Evolutionary conservation across 2,797 vertebrate species (phyloP).

Genomic region (Gymnocypris eckloni): DNA sequence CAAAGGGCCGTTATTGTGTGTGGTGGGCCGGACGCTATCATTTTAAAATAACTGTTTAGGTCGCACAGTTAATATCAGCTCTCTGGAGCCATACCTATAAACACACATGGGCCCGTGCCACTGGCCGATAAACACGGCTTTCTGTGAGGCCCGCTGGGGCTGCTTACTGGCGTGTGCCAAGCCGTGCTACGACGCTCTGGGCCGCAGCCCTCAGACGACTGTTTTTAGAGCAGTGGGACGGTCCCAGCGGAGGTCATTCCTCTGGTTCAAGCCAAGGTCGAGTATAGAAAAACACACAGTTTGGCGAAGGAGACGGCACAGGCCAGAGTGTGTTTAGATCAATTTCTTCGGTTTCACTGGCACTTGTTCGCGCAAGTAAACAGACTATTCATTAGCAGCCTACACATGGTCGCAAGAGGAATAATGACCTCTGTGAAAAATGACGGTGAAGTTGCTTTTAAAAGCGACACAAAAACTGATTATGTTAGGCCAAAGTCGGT

Average conservation of each 20-base stretch:
- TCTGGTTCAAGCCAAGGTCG: conserved; percentile 63
- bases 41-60: conserved; percentile 45
- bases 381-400: conserved; percentile 57
- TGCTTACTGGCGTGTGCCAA: conserved; percentile 48
- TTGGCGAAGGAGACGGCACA: conserved; percentile 52
- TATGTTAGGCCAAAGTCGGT: not conserved
- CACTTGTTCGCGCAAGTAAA: conserved; percentile 66
- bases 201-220: conserved; percentile 17
- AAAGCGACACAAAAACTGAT: conserved; percentile 18
- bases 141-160: conserved; percentile 65
- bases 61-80: conserved; percentile 65
- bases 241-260: conserved; percentile 61
- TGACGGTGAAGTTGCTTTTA: not conserved
- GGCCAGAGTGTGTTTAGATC: conserved; percentile 72
- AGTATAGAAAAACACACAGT: conserved; percentile 62
- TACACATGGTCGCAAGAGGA: conserved; percentile 35
- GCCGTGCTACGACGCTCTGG: not conserved
- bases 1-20: conserved; percentile 23
- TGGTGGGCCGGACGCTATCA: conserved; percentile 38
- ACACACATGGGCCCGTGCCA: conserved; percentile 70
- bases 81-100: conserved; percentile 73
- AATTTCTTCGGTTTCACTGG: conserved; percentile 69
- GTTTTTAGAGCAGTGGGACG: conserved; percentile 12
- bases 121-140: conserved; percentile 74
- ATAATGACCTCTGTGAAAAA: conserved; percentile 31